phyloP scores from a whole-genome alignment of 1,140 invertebrate genomes.

The Ceratoteleas bidentatus region DNA sequence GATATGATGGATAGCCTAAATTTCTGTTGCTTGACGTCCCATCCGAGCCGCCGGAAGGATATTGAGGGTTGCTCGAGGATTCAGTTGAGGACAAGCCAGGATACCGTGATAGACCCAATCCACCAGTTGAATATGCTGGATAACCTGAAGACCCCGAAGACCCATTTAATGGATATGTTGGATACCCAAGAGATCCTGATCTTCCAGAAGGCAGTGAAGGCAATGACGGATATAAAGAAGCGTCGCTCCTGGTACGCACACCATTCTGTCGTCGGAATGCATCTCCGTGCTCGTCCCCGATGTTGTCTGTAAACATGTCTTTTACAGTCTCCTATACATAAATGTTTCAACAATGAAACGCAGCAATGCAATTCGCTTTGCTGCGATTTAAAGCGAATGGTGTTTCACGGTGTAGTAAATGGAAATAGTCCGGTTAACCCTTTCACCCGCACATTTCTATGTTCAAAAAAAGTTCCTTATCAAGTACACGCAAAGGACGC shows the following conservation, averaged over 20 bases:
- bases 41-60: conserved; percentile 2
- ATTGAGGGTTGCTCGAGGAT: conserved; percentile 53
- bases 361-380: no score
- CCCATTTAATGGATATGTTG: conserved; percentile 25
- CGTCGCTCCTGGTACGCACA: conserved; percentile 20
- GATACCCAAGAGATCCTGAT: conserved; percentile 29
- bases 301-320: conserved; percentile 76
- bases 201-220: not conserved
- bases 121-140: conserved; percentile 36
- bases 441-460: no score
- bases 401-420: no score
- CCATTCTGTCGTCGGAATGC: conserved; percentile 28
- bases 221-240: conserved; percentile 36
- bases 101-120: conserved; percentile 39
- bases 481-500: no score
- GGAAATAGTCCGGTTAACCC: no score
- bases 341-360: no score
- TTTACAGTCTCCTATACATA: no score
- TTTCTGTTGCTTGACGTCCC: conserved; percentile 32
- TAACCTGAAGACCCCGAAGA: conserved; percentile 51
- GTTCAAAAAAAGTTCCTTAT: no score
- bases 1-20: conserved; percentile 40
- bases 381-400: no score
- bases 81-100: conserved; percentile 37
- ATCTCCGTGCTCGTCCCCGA: conserved; percentile 61